Conservation (phyloP, 1,140 invertebrate species). For the Drosophila micromelanica region DNA sequence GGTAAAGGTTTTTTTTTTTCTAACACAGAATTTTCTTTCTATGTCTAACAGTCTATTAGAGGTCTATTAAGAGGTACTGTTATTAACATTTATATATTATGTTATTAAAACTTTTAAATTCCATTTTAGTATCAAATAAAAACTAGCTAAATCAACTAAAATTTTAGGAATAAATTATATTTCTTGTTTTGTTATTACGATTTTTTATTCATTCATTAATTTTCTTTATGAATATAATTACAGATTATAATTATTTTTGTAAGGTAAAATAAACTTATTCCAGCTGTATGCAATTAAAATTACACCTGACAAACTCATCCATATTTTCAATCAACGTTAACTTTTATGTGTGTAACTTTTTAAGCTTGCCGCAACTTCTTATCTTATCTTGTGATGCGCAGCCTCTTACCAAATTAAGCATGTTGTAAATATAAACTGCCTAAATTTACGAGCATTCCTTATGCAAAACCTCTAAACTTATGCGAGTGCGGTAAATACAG, state of each 20-base stretch:
- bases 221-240: too few relatives aligned
- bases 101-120: too few relatives aligned
- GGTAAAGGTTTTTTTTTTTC: background rate
- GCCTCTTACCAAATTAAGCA: background rate
- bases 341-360: conserved; percentile 5
- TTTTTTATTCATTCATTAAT: too few relatives aligned
- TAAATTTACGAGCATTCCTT: conserved; percentile 30
- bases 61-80: background rate
- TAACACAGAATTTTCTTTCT: too few relatives aligned
- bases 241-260: too few relatives aligned
- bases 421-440: conserved; percentile 2
- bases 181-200: too few relatives aligned
- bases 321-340: conserved; percentile 5
- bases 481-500: conserved; percentile 35
- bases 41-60: background rate
- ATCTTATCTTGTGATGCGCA: conserved; percentile 19
- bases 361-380: background rate
- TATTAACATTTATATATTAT: background rate
- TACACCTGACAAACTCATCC: background rate
- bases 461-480: conserved; percentile 39
- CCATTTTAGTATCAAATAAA: too few relatives aligned
- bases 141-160: too few relatives aligned
- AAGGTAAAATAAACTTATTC: too few relatives aligned
- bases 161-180: too few relatives aligned
- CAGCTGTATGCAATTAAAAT: background rate